Base-by-base conservation (phyloP, 2,797 vertebrate genomes). In the Micropoecilia bifurca region DNA sequence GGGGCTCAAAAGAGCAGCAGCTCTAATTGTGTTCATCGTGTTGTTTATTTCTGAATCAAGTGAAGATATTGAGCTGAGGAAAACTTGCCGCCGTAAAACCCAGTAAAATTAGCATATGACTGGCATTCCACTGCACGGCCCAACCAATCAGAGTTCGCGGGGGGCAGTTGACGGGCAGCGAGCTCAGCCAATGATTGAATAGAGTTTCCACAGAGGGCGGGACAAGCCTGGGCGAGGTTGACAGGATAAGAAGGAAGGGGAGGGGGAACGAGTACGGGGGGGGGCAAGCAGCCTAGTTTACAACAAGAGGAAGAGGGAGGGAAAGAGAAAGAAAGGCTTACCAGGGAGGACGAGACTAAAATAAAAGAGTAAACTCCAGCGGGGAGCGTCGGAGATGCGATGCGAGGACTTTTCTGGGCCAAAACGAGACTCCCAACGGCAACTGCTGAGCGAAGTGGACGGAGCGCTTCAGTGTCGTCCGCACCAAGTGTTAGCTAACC, bases 151-250 rank as follows among this genome's bases (percentile, higher is more conserved):
- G 81, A 0, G 72, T 1, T 2, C n/a, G 80, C 85, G 76, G 89
- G 86, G 88, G 85, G 85, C 12, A 76, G 74, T 81, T 89, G 95
- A 95, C 91, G 82, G 87, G 71, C 74, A 43, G 76, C 55, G 41
- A 48, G 9, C 1, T 59, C 16, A 75, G 66, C 96, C 95, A 96
- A 96, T 96, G 43, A 25, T 0, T 39, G 61, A 41, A n/a, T 13
- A 10, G 30, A 1, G 61, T 82, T 47, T 4, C 76, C 66, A 41
- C 45, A 71, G 61, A 77, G 85, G 95, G 95, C 87, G 93, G 95
- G 92, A 92, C 92, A 88, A 94, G 93, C 88, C 92, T 94, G 96
- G 96, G 96, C 96, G 96, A 96, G 96, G 96, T 96, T 96, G 94
- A 94, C 95, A 94, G 93, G 92, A 93, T 85, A 83, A 93, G 87